Evolutionary conservation across 2,113 vertebrate genomes (phyloP).

Genomic region (Mola mola): DNA sequence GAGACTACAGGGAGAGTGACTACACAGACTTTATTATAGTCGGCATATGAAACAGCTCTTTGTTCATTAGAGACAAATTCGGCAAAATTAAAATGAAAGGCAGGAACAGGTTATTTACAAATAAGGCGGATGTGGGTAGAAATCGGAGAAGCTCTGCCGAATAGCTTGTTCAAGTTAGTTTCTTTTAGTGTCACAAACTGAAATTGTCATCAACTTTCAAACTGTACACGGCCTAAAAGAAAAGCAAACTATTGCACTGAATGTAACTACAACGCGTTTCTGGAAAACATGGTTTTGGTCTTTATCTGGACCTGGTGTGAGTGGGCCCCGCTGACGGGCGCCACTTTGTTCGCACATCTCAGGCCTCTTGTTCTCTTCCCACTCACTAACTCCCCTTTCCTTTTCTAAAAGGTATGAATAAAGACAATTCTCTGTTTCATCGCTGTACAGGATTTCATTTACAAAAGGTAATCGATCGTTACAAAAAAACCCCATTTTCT

Average conservation of each 20-base stretch:
- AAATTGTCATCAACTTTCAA: conserved; percentile 43
- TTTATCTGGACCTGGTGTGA: conserved; percentile 36
- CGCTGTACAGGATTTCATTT: conserved; percentile 80
- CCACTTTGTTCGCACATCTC: conserved; percentile 53
- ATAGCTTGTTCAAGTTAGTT: conserved; percentile 27
- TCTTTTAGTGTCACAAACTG: conserved; percentile 38
- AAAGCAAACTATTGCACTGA: conserved; percentile 75
- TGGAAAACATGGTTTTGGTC: conserved; percentile 70
- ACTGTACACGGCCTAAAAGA: conserved; percentile 35
- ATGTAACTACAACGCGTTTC: conserved; percentile 49
- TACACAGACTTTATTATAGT: conserved; percentile 67
- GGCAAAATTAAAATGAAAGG: conserved; percentile 84
- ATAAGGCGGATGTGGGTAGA: conserved; percentile 91
- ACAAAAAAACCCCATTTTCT: conserved; percentile 77
- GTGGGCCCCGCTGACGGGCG: conserved; percentile 69
- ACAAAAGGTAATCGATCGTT: conserved; percentile 85
- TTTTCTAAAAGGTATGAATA: conserved; percentile 76
- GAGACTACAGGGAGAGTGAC: conserved; percentile 11
- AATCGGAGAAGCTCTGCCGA: conserved; percentile 75
- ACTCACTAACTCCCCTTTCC: conserved; percentile 79
- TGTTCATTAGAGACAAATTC: conserved; percentile 50
- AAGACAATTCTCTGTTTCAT: conserved; percentile 82
- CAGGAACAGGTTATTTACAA: conserved; percentile 92
- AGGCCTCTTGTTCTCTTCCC: conserved; percentile 66
- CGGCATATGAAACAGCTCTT: conserved; percentile 76